Base-by-base conservation (phyloP, 1,140 invertebrate species). In the Teleopsis dalmanni region DNA sequence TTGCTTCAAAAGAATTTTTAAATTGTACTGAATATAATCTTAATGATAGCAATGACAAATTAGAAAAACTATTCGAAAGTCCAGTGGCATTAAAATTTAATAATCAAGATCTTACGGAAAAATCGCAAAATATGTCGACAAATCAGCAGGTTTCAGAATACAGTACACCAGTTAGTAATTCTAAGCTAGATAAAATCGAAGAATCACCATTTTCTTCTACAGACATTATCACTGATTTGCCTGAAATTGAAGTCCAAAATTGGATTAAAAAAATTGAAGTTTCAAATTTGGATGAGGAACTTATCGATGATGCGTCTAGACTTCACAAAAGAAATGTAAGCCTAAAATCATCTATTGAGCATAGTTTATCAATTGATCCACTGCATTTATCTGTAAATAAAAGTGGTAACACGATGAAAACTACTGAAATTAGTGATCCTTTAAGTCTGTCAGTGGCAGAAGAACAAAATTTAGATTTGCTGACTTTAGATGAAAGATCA, bases 41-140 rank as follows among this genome's bases (percentile, higher is more conserved):
- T 4, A 60, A 57, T 27, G 54, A 52, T 11, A 58, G 3, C 52
- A 53, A 2, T 11, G 52, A 34, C 53, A 54, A 27, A 25, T 44
- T 66, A 13, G 63, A 62, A 45, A 50, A 62, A 19, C 57, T 66
- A 14, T 66, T 66, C 38, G 57, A 66, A 11, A 52, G 46, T 1
- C 46, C 51, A 10, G 40, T 44, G 8, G 47, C 33, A 7, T 37
- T 40, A n/a, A 38, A 41, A 44, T 52, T 52, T 26, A 21, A 36
- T 21, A 41, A 13, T 34, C 23, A 21, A 6, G 35, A 51, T 27
- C 29, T 48, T 10, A 40, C 46, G 16, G 36, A 44, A 10, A 27
- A 37, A 38, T 33, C 16, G 3, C n/a, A 25, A 11, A 4, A 35
- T 18, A 27, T 11, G 8, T n/a, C 25, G 10, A 9, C 14, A 10